phyloP scores from a whole-genome alignment of 2,888 invertebrate species.

The Erebia epiphron region DNA sequence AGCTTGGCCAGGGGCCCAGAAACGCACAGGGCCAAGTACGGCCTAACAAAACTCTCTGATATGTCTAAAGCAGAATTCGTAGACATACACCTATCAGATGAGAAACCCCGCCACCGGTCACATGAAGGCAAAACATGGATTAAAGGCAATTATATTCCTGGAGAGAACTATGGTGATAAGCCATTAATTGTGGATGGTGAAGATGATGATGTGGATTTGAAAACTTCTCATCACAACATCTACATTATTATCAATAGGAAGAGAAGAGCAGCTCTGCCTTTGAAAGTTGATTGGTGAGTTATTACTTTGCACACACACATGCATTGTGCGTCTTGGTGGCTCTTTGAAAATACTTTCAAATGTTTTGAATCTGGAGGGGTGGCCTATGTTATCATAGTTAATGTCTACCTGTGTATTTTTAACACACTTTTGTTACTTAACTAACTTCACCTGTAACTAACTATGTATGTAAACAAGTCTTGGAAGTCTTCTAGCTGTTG shows the following conservation, averaged over 20 bases:
- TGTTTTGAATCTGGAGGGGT: too few relatives aligned
- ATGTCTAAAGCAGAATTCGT: constrained; percentile 84
- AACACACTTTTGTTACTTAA: too few relatives aligned
- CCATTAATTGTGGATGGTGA: constrained; percentile 8
- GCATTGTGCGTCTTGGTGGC: too few relatives aligned
- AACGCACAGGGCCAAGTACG: constrained; percentile 76
- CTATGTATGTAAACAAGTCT: too few relatives aligned
- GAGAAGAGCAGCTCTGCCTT: constrained; percentile 66
- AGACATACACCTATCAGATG: constrained; percentile 73
- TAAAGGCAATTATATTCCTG: constrained; percentile 46
- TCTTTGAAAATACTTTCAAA: too few relatives aligned
- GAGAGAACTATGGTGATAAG: constrained; percentile 14
- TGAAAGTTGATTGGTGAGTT: constrained; percentile 82
- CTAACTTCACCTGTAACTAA: too few relatives aligned
- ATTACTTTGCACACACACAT: not conserved
- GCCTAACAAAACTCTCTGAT: constrained; percentile 84
- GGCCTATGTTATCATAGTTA: too few relatives aligned
- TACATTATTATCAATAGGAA: constrained; percentile 53
- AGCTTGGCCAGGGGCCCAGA: constrained; percentile 63
- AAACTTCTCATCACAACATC: constrained; percentile 47
- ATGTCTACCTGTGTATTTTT: too few relatives aligned
- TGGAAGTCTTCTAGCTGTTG: too few relatives aligned
- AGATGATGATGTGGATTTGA: constrained; percentile 20
- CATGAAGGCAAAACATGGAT: constrained; percentile 54
- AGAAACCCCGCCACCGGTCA: constrained; percentile 46